Evolutionary conservation across 2,797 vertebrate species (phyloP).

Genomic region (Fistularia tabacaria): DNA sequence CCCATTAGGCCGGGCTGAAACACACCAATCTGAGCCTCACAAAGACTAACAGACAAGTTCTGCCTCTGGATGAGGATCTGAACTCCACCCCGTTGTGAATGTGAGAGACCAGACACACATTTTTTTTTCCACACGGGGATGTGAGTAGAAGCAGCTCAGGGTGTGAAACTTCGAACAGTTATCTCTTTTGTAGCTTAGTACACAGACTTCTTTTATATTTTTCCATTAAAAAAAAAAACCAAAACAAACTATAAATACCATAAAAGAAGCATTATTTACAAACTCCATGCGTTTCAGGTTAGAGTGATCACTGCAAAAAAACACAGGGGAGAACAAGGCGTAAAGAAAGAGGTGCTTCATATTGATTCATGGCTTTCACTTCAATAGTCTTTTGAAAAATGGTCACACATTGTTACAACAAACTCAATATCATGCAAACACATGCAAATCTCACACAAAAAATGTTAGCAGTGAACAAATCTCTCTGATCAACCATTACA

Average conservation of each 20-base stretch:
- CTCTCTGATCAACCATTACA: too few relatives aligned
- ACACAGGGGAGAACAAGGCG: conserved; percentile 68
- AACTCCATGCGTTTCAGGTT: conserved; percentile 95
- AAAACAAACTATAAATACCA: conserved; percentile 88
- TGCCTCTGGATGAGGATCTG: conserved; percentile 51
- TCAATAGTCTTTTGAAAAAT: too few relatives aligned
- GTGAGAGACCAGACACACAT: conserved; percentile 59
- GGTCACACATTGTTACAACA: too few relatives aligned
- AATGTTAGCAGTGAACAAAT: too few relatives aligned
- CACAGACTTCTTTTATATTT: conserved; percentile 72
- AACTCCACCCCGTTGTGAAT: conserved; percentile 56
- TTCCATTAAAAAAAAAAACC: conserved; percentile 75
- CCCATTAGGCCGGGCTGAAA: conserved; percentile 74
- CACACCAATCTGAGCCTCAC: conserved; percentile 81
- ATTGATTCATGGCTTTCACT: conserved; percentile 10
- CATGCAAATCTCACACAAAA: background rate
- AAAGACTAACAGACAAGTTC: conserved; percentile 70
- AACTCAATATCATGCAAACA: conserved; percentile 44
- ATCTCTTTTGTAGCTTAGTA: conserved; percentile 59
- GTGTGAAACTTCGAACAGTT: conserved; percentile 73
- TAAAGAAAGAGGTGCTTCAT: conserved; percentile 27
- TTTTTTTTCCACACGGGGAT: conserved; percentile 61
- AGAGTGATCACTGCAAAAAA: conserved; percentile 96
- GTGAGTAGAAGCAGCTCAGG: conserved; percentile 85
- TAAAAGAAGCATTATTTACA: conserved; percentile 94